Conservation (phyloP, 1,140 invertebrate species). For the Megalonaias nervosa region DNA sequence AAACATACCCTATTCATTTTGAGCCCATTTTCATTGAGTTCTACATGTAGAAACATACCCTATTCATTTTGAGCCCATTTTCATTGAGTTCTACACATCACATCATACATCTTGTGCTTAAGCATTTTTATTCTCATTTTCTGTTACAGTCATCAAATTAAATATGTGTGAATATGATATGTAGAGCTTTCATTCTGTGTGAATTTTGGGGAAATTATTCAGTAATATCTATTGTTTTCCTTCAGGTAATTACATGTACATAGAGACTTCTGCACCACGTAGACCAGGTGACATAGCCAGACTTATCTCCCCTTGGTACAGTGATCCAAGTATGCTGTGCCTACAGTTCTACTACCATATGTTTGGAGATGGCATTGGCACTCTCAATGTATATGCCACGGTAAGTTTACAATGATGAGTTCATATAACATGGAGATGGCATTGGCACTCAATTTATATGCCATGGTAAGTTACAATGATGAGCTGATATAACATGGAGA, state of each 20-base stretch:
- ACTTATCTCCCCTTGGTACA: slow-evolving; percentile 48
- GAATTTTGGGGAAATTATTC: neutral
- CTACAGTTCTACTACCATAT: slow-evolving; percentile 82
- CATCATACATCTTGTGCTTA: neutral
- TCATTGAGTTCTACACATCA: neutral
- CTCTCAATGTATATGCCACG: slow-evolving; percentile 58
- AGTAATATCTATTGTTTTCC: neutral
- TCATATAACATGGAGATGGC: neutral
- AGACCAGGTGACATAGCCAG: slow-evolving; percentile 49
- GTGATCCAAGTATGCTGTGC: slow-evolving; percentile 62
- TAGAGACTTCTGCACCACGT: slow-evolving; percentile 59
- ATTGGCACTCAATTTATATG: no score
- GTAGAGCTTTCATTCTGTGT: neutral
- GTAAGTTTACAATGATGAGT: slow-evolving; percentile 13
- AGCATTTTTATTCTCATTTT: neutral
- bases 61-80: no score
- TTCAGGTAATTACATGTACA: slow-evolving; percentile 63
- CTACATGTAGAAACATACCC: no score
- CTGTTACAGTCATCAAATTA: neutral
- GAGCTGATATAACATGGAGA: no score
- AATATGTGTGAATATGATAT: neutral
- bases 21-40: no score
- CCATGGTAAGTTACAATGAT: no score
- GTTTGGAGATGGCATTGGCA: slow-evolving; percentile 75
- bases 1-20: no score